Evolutionary conservation across 1,140 invertebrate genomes (phyloP), one percentile per base, ranked within the genome.

Genomic region (Nephila pilipes): DNA sequence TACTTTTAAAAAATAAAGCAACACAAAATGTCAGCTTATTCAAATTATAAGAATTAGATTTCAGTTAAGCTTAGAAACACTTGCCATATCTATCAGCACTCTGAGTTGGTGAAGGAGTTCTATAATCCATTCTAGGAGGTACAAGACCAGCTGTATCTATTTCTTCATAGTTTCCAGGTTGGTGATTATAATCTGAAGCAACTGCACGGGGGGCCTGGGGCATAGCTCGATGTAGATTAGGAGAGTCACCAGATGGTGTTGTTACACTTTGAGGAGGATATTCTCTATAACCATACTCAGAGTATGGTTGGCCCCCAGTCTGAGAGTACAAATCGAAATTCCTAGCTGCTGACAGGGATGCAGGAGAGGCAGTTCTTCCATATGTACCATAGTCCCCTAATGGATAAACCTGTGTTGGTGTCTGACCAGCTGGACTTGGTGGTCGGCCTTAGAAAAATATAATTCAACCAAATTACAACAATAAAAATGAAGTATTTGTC

Each of bases 51-150:
- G n/a, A n/a, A n/a, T n/a, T n/a, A n/a, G n/a, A n/a, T n/a, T n/a
- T n/a, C n/a, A n/a, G n/a, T n/a, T n/a, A 10, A 65, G 6, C n/a
- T 6, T 12, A 75, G n/a, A 83, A 2, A 22, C 6, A 92, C 94
- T 94, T 94, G 97, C 97, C 96, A 95, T 97, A 97, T 95, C 96
- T 96, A 94, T 97, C 96, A 96, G 94, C 94, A 58, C 93, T 94
- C 65, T 96, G 96, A 91, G 97, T 97, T 22, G 97, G 97, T 94
- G 97, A 97, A 60, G 97, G 96, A 94, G 97, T 96, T 91, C 97
- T 96, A 95, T 97, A 97, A 95, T 97, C 97, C 95, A 97, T 97
- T 93, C 97, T 96, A 95, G 97, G 97, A 94, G 96, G 96, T 95
- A 96, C 96, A 94, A 97, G 95, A 22, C 54, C 55, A 57, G 96